Evolutionary conservation across 2,113 vertebrate genomes (phyloP), one percentile per base, ranked within the genome.

Genomic region (Nothocercus julius): DNA sequence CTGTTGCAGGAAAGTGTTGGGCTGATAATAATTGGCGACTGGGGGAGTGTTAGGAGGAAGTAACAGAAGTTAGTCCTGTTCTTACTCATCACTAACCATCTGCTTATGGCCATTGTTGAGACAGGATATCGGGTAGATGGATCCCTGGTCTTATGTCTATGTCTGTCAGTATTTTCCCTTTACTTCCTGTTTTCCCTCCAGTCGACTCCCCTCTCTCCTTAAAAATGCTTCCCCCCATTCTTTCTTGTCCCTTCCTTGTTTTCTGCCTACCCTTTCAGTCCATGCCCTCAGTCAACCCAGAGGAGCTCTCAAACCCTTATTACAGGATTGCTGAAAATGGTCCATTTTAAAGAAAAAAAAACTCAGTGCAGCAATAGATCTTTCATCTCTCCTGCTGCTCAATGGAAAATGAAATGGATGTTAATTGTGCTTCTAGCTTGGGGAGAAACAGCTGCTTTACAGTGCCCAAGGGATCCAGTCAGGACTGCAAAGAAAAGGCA

Each of bases 51-150:
- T 89, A 84, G 58, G 90, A 96, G 96, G 96, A 96, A 96, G 58
- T 93, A 93, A 58, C 86, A 87, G 81, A 96, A 96, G 83, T 73
- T 73, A 92, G 74, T 87, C 40, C 36, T 14, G 3, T 38, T 95
- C 90, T 96, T 94, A 97, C 90, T 96, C 94, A 95, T 95, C 88
- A 66, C 47, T 63, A 94, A 58, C 91, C 96, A 97, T 96, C 95
- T 97, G 96, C 89, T 94, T 85, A 85, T 85, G 74, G 92, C 94
- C 86, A 96, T 97, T 96, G 95, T 97, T 97, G 94, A 87, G 84
- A 92, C 96, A 97, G 96, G 96, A 97, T 96, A 91, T 69, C 66
- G 92, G 77, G 66, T 89, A 95, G 69, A 94, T 92, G 92, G 66
- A 93, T 95, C 82, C 62, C 86, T 92, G 66, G 92, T 96, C 94